Conservation (phyloP, 2,113 vertebrate species). For the Gobio gobio region DNA sequence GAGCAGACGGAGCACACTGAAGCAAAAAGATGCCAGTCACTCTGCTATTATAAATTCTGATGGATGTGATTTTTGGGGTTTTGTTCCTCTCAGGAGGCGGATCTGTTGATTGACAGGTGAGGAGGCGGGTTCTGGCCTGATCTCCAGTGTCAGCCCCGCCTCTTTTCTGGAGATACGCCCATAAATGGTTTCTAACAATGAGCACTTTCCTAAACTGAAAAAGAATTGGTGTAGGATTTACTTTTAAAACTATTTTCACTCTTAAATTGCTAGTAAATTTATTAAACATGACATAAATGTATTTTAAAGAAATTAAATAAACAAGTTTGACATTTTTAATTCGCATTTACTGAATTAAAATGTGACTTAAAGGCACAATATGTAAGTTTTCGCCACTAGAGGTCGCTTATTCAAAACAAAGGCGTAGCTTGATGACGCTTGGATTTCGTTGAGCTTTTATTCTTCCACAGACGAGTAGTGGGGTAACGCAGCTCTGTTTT, state of each 20-base stretch:
- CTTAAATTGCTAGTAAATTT: no score
- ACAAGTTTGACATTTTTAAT: no score
- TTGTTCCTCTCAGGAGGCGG: slow-evolving; percentile 51
- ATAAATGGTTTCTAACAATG: not conserved
- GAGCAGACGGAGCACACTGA: slow-evolving; percentile 51
- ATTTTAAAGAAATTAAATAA: no score
- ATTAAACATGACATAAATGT: no score
- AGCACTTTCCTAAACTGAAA: not conserved
- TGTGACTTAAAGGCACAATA: no score
- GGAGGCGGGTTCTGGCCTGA: slow-evolving; percentile 35
- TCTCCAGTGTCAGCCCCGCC: slow-evolving; percentile 10
- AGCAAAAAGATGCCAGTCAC: slow-evolving; percentile 49
- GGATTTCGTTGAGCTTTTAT: no score
- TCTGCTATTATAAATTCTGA: slow-evolving; percentile 60
- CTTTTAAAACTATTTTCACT: not conserved
- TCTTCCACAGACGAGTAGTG: no score
- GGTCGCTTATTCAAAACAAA: no score
- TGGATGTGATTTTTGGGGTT: slow-evolving; percentile 58
- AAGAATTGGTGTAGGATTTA: not conserved
- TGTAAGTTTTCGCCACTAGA: no score
- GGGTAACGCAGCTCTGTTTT: no score
- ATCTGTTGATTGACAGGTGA: slow-evolving; percentile 47
- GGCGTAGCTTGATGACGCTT: no score
- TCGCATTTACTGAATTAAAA: no score
- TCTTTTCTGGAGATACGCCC: slow-evolving; percentile 15